These are phyloP conservation scores for Anseranas semipalmata DNA, from an alignment of 2,113 vertebrate species.

Conservation along the genomic window DNA sequence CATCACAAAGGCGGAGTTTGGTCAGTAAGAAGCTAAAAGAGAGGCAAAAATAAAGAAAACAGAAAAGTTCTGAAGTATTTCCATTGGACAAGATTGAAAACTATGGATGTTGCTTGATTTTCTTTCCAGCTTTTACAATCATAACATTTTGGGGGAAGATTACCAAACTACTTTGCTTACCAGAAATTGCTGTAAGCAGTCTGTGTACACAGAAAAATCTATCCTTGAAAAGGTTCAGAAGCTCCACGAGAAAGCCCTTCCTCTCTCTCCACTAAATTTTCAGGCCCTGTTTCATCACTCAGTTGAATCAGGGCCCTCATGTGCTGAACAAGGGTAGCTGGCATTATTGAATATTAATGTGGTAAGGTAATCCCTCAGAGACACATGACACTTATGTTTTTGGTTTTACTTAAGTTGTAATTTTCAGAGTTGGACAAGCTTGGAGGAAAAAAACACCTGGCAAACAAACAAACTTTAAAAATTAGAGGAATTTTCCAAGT, in stretches of 20 bases:
- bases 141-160: background rate
- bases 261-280: background rate
- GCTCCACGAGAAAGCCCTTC: background rate
- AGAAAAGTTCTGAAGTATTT: background rate
- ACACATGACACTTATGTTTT: conserved; percentile 57
- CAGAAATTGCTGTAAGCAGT: background rate
- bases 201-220: background rate
- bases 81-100: background rate
- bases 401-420: conserved; percentile 66
- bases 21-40: background rate
- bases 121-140: background rate
- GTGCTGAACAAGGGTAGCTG: conserved; percentile 19
- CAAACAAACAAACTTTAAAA: conserved; percentile 66
- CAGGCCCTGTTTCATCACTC: background rate
- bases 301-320: background rate
- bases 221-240: background rate
- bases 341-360: conserved; percentile 43
- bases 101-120: background rate
- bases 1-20: background rate
- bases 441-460: conserved; percentile 57
- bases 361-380: conserved; percentile 52
- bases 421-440: conserved; percentile 58
- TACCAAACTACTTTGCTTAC: background rate
- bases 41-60: background rate
- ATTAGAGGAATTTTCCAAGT: conserved; percentile 70